These are phyloP conservation scores for Apotomis betuletana DNA, from an alignment of 2,888 invertebrate species.

Conservation along the genomic window DNA sequence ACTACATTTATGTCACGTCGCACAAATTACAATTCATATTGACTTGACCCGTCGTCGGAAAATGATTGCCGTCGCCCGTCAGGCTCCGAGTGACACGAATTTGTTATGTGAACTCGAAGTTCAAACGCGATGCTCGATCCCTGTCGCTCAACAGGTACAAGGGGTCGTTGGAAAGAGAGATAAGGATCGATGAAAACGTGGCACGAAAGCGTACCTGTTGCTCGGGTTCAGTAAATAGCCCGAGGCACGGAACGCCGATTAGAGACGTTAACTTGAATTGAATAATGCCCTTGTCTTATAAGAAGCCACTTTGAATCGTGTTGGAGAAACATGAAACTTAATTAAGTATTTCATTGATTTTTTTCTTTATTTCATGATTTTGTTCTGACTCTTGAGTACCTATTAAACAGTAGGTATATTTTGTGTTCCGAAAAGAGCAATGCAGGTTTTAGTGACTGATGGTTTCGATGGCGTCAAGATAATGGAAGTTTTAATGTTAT, in stretches of 20 bases:
- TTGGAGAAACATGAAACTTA: not conserved
- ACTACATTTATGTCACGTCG: no score
- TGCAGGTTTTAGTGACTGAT: no score
- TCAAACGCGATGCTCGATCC: not conserved
- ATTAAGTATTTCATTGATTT: not conserved
- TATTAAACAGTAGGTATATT: no score
- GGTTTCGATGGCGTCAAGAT: no score
- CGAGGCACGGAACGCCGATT: slow-evolving; percentile 35
- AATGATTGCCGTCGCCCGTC: not conserved
- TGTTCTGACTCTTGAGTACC: not conserved
- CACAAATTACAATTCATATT: no score
- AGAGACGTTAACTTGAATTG: slow-evolving; percentile 21
- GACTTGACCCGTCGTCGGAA: not conserved
- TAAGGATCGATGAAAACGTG: not conserved
- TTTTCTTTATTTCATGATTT: not conserved
- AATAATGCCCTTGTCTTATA: slow-evolving; percentile 25
- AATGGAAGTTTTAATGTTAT: no score
- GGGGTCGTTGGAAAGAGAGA: slow-evolving; percentile 6
- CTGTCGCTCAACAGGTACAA: not conserved
- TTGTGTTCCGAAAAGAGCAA: no score
- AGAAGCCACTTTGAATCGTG: slow-evolving; percentile 11
- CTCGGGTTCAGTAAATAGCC: slow-evolving; percentile 31
- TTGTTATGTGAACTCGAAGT: not conserved
- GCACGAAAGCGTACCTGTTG: slow-evolving; percentile 24
- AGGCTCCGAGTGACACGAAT: not conserved